Conservation (phyloP, 2,113 vertebrate species). For the Prochilodus magdalenae region DNA sequence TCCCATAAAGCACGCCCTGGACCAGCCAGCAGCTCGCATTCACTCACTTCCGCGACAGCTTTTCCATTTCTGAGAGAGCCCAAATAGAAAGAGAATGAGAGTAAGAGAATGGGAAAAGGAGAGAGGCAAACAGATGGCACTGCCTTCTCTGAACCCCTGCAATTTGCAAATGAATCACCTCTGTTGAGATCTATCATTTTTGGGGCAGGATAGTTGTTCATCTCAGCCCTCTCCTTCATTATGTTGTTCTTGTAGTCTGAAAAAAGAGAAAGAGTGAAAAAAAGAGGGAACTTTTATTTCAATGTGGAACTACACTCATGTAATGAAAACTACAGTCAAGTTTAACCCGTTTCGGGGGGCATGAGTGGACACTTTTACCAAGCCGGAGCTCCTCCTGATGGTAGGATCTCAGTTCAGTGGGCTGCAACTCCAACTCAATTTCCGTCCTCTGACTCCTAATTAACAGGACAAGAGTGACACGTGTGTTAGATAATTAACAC, state of each 20-base stretch:
- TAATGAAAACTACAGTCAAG: neutral
- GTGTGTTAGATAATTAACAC: neutral
- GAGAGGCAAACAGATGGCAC: neutral
- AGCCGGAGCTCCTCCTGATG: conserved; percentile 83
- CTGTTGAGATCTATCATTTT: conserved; percentile 88
- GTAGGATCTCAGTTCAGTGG: conserved; percentile 77
- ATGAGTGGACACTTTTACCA: conserved; percentile 71
- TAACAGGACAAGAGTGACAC: conserved; percentile 13
- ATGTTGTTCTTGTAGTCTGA: conserved; percentile 98
- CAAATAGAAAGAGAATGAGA: neutral
- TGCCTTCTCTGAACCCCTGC: neutral
- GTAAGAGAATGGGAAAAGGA: neutral
- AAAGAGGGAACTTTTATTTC: neutral
- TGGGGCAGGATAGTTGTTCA: conserved; percentile 75
- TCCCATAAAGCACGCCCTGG: conserved; percentile 78
- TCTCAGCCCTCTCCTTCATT: conserved; percentile 86
- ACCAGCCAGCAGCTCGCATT: conserved; percentile 86
- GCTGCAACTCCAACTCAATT: conserved; percentile 74
- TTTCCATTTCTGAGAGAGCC: conserved; percentile 84
- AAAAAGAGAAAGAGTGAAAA: neutral
- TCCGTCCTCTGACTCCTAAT: conserved; percentile 80
- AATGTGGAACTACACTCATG: neutral
- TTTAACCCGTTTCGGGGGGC: conserved; percentile 4
- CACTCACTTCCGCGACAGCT: conserved; percentile 88
- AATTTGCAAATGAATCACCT: conserved; percentile 75